Conservation (phyloP, 2,113 vertebrate genomes). For the Podarcis muralis region DNA sequence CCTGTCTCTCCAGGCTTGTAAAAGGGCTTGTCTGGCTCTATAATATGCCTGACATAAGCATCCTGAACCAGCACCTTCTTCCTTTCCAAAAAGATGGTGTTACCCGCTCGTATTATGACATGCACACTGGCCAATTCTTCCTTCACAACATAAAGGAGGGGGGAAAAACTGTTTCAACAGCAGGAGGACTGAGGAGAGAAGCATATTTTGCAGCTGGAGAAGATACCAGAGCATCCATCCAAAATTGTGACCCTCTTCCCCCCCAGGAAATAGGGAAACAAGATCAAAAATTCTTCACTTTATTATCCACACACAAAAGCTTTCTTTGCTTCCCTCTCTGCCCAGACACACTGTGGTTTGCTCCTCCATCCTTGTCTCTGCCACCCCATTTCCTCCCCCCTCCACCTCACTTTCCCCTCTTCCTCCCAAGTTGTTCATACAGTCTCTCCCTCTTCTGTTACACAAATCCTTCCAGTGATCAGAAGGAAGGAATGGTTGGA, state of each 20-base stretch:
- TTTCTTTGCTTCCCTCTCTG: neutral
- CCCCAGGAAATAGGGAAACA: neutral
- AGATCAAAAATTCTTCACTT: neutral
- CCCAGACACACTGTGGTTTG: neutral
- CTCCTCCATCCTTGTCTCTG: neutral
- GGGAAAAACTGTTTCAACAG: neutral
- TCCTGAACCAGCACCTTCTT: constrained; percentile 64
- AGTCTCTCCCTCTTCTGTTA: neutral
- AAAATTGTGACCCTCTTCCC: neutral
- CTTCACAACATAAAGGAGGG: constrained; percentile 18
- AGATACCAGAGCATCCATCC: no score
- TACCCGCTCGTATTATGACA: constrained; percentile 22
- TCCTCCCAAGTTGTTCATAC: neutral
- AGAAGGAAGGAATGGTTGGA: neutral
- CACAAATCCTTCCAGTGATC: neutral
- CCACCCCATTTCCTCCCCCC: neutral
- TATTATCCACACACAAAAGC: no score
- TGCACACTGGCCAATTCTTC: constrained; percentile 34
- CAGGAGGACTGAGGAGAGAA: neutral
- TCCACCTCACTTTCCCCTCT: neutral
- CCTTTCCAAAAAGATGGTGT: constrained; percentile 49
- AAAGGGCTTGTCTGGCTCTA: constrained; percentile 68
- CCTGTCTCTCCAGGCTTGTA: constrained; percentile 65
- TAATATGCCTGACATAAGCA: constrained; percentile 34
- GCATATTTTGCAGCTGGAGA: neutral